Evolutionary conservation across 2,113 vertebrate species (phyloP), one percentile per base, ranked within the genome.

Genomic region (Cheilinus undulatus): DNA sequence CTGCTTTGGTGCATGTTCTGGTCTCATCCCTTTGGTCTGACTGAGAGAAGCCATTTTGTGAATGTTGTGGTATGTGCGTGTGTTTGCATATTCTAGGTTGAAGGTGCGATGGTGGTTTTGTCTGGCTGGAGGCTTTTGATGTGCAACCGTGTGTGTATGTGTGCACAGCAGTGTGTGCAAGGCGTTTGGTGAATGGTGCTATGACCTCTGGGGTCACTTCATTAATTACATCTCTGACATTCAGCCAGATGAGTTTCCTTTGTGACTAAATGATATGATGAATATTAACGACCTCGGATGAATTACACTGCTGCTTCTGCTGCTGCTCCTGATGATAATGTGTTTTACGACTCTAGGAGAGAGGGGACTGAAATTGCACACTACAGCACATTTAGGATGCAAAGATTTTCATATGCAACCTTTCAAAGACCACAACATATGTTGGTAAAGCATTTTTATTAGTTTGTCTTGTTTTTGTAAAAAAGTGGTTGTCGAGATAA

Each of bases 141-240:
- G 82, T 88, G 67, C 71, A 81, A 60, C 57, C 7, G 77, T 73
- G 85, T 89, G 84, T 81, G 78, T 76, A 66, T 26, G 42, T 57
- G 66, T 50, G 67, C 80, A 76, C 34, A 27, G 42, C 48, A 46
- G 28, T 76, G 83, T 76, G 87, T 82, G 74, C 73, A 91, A 92
- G 89, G 87, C 64, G 80, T 91, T 93, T 91, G 91, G 88, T 89
- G 91, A 92, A 92, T 89, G 80, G 89, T 91, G 87, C 89, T 85
- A 42, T 92, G 91, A 90, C 89, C 91, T 88, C 91, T 80, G 53
- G 86, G 88, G 93, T 92, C 92, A 91, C 89, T 92, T 92, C 91
- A 93, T 94, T 94, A 94, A 94, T 94, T 94, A 94, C 92, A 92
- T 93, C 89, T 91, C 89, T 93, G 92, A 93, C 93, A 93, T 94